A percentile compares a stretch with the other conserved stretches of the same genome.
phyloP scores from a whole-genome alignment of 2,888 invertebrate species.

The Drosophila villosipedis region DNA sequence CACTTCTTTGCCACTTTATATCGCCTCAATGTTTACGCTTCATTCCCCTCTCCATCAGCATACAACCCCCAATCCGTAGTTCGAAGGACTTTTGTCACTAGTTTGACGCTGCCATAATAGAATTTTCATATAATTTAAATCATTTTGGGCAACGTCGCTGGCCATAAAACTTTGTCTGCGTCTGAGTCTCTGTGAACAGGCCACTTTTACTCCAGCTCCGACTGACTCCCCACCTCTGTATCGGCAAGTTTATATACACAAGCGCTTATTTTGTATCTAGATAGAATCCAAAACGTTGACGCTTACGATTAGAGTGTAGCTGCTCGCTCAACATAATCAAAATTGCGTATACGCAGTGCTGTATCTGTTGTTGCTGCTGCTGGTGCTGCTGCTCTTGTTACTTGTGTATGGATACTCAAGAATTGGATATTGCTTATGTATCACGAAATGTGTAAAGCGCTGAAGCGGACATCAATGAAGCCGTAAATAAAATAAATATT shows the following conservation, averaged over 20 bases:
- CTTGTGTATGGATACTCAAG: background rate
- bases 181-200: background rate
- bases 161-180: slow-evolving; percentile 54
- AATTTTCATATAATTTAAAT: slow-evolving; percentile 76
- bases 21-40: background rate
- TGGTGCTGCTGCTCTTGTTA: background rate
- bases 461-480: background rate
- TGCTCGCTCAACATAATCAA: slow-evolving; percentile 37
- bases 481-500: background rate
- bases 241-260: background rate
- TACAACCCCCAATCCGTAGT: background rate
- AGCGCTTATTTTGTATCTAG: slow-evolving; percentile 54
- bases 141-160: slow-evolving; percentile 59
- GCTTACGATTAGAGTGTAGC: slow-evolving; percentile 8
- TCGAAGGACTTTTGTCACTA: background rate
- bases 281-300: slow-evolving; percentile 28
- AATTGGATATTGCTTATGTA: background rate
- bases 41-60: background rate
- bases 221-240: background rate
- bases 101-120: background rate
- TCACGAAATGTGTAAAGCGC: background rate
- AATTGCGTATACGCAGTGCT: background rate
- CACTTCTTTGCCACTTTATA: slow-evolving; percentile 57
- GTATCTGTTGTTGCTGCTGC: background rate
- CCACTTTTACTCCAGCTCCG: background rate